Evolutionary conservation across 1,140 invertebrate genomes (phyloP), one percentile per base, ranked within the genome.

Genomic region (Achroia grisella): DNA sequence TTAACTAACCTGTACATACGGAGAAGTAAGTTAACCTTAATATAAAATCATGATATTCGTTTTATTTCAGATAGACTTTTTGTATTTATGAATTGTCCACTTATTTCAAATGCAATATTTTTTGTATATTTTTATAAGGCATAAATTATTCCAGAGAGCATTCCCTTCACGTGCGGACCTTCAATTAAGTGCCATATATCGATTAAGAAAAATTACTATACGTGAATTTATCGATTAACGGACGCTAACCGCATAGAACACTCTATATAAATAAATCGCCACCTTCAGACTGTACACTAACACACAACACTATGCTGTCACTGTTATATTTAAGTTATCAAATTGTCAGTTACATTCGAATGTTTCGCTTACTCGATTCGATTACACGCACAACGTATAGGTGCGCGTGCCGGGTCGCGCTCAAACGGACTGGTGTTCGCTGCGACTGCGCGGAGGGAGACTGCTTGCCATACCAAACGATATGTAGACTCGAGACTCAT

Each of bases 331-430:
- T 23, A 6, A 6, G 6, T 23, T 23, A 23, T 23, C 17, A 23
- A 23, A 23, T 52, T 51, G 54, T 52, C 57, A 47, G 53, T 61
- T 61, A 45, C 37, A 63, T 72, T 68, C 58, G 57, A 60, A 64
- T 60, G 23, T 55, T 43, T 71, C 61, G 60, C 54, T 50, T 56
- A 35, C 53, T 66, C 55, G 61, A 58, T 57, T 62, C 48, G 58
- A 14, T 41, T 40, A 41, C 36, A 46, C 39, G 60, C 70, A 58
- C 64, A 48, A 51, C 43, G 52, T 46, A 70, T 49, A 63, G 59
- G 74, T 77, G 77, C 77, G 77, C 74, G 56, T 76, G 62, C 48
- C 61, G 58, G 62, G 58, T 71, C 74, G 74, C 74, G 65, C 71
- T 60, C 56, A 44, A 50, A 42, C 53, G 57, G 62, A 80, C 76